Evolutionary conservation across 2,113 vertebrate genomes (phyloP), one percentile per base, ranked within the genome.

Genomic region (Petroica traversi): DNA sequence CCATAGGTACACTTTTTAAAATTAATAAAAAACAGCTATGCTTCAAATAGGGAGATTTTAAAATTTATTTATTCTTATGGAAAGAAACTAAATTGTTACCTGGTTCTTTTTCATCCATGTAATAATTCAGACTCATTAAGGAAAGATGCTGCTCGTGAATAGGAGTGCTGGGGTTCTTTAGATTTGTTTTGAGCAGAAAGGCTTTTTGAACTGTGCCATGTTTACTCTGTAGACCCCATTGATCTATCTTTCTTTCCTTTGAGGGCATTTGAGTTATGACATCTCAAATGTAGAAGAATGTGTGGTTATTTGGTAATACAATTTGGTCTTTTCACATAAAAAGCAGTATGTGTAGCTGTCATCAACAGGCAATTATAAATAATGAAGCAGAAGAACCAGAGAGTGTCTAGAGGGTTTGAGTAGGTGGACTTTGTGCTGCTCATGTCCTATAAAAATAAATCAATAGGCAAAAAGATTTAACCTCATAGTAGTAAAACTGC

Each of bases 361-460:
- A 78, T 92, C 59, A 59, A 68, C 57, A 71, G 51, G 59, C 74
- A 68, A 69, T 57, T 72, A 46, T 28, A 33, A 43, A 89, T 83
- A 87, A 91, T 82, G 73, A 92, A 84, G 62, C 57, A 43, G 71
- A 75, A 93, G 72, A 79, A 86, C 71, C 59, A 74, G 66, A 29
- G 15, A 22, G 58, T 62, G 58, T 41, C 34, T 16, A 45, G 59
- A 85, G 58, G 16, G 29, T 92, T 87, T 74, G 90, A 69, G 69
- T 75, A 72, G 72, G 45, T 34, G 7, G 14, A 36, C 71, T 88
- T 77, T 26, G 11, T 22, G 40, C 71, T 92, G 59, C 36, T 92
- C 48, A 38, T 67, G 74, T 93, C 74, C 69, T 95, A 73, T 91
- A 84, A 87, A 96, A 95, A 85, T 59, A 63, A 38, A 86, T 75